Percentiles rank a stretch among this genome's conserved stretches.
Evolutionary conservation across 2,888 invertebrate species (phyloP).

Genomic region (Dioctria linearis): DNA sequence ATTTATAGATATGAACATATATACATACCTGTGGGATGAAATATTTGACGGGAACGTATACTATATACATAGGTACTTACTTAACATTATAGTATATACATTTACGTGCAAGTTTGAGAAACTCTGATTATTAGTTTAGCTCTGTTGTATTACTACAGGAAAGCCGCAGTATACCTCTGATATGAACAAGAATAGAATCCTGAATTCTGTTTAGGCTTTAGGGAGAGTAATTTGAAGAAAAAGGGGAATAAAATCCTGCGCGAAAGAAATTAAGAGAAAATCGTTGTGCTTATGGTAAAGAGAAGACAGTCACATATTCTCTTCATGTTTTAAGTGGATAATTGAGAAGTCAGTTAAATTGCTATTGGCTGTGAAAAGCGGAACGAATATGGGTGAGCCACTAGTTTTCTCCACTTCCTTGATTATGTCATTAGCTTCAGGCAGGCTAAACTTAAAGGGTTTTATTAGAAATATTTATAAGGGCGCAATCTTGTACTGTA

Average conservation of each 20-base stretch:
- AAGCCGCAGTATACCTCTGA: not conserved
- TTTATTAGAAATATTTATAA: slow-evolving; percentile 41
- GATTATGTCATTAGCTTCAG: slow-evolving; percentile 50
- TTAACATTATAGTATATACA: not conserved
- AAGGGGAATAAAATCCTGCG: slow-evolving; percentile 32
- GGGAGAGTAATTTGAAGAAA: too few relatives aligned
- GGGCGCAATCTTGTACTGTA: not conserved
- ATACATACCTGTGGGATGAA: slow-evolving; percentile 13
- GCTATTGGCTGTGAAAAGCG: slow-evolving; percentile 37
- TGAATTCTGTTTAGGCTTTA: too few relatives aligned
- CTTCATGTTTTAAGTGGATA: slow-evolving; percentile 17
- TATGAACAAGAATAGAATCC: too few relatives aligned
- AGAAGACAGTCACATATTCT: slow-evolving; percentile 15
- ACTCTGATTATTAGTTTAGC: not conserved
- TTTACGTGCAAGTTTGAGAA: slow-evolving; percentile 5
- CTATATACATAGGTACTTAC: not conserved
- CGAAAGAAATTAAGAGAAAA: slow-evolving; percentile 1
- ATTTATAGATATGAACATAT: slow-evolving; percentile 23
- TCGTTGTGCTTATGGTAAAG: not conserved
- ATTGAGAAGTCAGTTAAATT: slow-evolving; percentile 43
- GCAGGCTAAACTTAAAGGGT: slow-evolving; percentile 24
- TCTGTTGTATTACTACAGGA: slow-evolving; percentile 11
- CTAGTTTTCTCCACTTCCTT: slow-evolving; percentile 33
- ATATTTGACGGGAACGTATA: slow-evolving; percentile 31
- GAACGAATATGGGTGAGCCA: slow-evolving; percentile 35